phyloP scores from a whole-genome alignment of 2,113 vertebrate genomes.

The Opisthocomus hoazin region DNA sequence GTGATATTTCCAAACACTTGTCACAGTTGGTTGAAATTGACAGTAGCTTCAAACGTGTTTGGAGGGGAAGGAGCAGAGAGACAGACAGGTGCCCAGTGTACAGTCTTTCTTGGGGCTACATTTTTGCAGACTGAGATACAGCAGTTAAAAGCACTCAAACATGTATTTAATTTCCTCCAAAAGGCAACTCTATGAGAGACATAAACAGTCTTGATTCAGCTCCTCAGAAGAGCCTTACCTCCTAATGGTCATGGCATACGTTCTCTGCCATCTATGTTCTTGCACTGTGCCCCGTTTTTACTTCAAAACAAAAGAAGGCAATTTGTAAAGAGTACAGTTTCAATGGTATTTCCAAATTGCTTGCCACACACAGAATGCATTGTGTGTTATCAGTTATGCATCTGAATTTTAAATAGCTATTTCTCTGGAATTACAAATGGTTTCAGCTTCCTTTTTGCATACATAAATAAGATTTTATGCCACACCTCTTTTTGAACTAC shows the following conservation, averaged over 20 bases:
- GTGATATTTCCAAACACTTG: neutral
- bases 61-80: neutral
- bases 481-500: neutral
- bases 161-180: neutral
- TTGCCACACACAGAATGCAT: neutral
- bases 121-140: neutral
- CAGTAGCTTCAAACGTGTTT: neutral
- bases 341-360: neutral
- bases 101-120: neutral
- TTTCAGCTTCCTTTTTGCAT: slow-evolving; percentile 23
- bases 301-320: neutral
- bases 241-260: neutral
- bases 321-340: neutral
- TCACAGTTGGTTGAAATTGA: neutral
- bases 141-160: neutral
- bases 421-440: slow-evolving; percentile 8
- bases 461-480: neutral
- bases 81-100: neutral
- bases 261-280: neutral
- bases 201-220: neutral
- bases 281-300: neutral
- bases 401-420: neutral
- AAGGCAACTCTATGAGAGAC: neutral
- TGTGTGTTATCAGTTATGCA: neutral
- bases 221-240: neutral